Conservation (phyloP, 2,888 invertebrate genomes). For the Tethea ocularis region DNA sequence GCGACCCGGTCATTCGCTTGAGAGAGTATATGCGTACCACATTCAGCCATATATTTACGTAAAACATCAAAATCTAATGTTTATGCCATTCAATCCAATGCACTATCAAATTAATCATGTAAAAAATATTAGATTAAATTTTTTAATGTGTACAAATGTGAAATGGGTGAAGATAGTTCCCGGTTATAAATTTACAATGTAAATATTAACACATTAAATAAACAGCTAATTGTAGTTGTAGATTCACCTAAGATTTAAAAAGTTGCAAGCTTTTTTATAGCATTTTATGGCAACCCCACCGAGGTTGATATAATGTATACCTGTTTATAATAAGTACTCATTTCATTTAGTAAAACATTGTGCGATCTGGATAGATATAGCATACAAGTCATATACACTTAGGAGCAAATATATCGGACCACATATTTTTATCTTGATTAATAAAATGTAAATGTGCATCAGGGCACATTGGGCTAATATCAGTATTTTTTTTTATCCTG, state of each 20-base stretch:
- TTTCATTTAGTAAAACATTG: not conserved
- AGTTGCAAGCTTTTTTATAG: not conserved
- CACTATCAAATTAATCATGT: not conserved
- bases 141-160: conserved; percentile 1
- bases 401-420: no score
- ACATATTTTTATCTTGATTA: no score
- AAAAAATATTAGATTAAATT: not conserved
- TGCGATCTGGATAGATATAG: not conserved
- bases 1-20: no score
- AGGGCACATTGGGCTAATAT: no score
- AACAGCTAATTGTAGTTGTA: not conserved
- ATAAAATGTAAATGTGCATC: no score
- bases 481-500: no score
- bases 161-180: not conserved
- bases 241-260: not conserved
- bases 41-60: not conserved
- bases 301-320: not conserved
- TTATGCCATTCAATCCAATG: not conserved
- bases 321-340: not conserved
- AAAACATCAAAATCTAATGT: not conserved
- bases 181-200: not conserved
- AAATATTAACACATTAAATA: not conserved
- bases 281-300: not conserved
- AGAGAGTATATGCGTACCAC: no score
- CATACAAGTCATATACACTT: no score